Conservation (phyloP, 2,797 vertebrate genomes). For the Vespertilio murinus region DNA sequence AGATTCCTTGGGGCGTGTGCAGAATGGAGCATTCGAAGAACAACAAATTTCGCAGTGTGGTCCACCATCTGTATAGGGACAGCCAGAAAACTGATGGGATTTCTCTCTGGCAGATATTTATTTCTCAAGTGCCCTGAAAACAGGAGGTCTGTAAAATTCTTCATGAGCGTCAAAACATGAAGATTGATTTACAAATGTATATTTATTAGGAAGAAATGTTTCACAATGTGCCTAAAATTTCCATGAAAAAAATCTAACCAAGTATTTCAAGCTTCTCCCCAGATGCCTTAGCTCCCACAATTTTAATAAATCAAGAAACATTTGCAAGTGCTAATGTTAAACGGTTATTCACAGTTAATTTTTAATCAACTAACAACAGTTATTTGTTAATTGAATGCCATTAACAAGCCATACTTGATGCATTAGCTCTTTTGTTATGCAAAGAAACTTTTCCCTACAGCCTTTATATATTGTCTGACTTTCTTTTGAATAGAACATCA, state of each 20-base stretch:
- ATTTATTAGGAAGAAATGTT: conserved; percentile 79
- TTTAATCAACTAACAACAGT: conserved; percentile 87
- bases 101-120: conserved; percentile 76
- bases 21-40: conserved; percentile 75
- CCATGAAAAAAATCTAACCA: conserved; percentile 77
- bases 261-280: conserved; percentile 82
- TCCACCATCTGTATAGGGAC: conserved; percentile 73
- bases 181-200: conserved; percentile 82
- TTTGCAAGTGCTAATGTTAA: conserved; percentile 86
- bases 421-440: conserved; percentile 84
- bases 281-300: conserved; percentile 83
- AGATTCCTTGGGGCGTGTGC: conserved; percentile 72
- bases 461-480: conserved; percentile 78
- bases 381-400: conserved; percentile 86
- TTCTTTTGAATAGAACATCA: conserved; percentile 74
- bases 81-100: conserved; percentile 74
- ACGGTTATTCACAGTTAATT: conserved; percentile 87
- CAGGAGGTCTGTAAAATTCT: conserved; percentile 73
- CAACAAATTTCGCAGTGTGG: conserved; percentile 76
- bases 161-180: conserved; percentile 75
- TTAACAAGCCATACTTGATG: conserved; percentile 86
- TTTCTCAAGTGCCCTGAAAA: conserved; percentile 75
- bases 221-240: conserved; percentile 79
- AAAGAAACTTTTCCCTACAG: conserved; percentile 82
- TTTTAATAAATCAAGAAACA: conserved; percentile 86